Evolutionary conservation across 2,797 vertebrate species (phyloP).

Genomic region (Diglossa cyanea): DNA sequence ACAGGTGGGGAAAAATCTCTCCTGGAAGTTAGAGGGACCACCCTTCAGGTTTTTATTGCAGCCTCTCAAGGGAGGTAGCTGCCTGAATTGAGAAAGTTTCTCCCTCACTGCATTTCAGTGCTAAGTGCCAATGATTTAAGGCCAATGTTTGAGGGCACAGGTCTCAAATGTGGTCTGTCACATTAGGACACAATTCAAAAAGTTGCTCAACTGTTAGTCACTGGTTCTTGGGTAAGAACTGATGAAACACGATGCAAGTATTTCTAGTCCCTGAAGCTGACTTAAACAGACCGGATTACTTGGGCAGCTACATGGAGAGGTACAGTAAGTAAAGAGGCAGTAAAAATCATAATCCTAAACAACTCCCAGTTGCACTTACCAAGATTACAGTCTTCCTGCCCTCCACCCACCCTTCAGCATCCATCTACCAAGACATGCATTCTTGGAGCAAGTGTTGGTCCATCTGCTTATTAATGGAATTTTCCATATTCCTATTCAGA

Average conservation of each 20-base stretch:
- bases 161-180: not conserved
- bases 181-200: not conserved
- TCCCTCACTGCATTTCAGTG: not conserved
- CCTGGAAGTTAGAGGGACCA: not conserved
- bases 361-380: not conserved
- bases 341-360: not conserved
- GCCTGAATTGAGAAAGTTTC: not conserved
- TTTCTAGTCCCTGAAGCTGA: not conserved
- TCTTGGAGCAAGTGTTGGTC: not conserved
- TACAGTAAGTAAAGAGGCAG: not conserved
- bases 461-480: not conserved
- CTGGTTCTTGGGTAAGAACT: not conserved
- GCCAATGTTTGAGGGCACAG: not conserved
- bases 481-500: not conserved
- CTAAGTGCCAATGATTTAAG: not conserved
- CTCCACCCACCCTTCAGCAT: fast-evolving
- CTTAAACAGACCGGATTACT: not conserved
- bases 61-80: not conserved
- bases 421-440: not conserved
- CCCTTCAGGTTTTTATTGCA: not conserved
- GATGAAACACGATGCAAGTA: not conserved
- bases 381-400: not conserved
- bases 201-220: not conserved
- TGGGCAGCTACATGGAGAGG: not conserved
- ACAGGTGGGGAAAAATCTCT: not conserved